Evolutionary conservation across 2,888 invertebrate genomes (phyloP).

Genomic region (Pollenia amentaria): DNA sequence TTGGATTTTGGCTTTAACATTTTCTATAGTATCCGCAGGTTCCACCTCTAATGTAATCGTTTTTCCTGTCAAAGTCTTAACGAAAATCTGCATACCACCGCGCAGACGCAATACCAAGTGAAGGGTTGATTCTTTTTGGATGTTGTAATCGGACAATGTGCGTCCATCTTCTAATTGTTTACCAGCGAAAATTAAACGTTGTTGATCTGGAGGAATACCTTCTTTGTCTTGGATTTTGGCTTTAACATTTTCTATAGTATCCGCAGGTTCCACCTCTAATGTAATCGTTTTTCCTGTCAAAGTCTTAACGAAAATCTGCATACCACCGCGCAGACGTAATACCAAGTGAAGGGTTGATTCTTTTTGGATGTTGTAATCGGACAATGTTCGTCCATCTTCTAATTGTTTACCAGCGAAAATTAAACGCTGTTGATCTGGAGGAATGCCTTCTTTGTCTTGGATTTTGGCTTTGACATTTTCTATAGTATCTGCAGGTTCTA

Average conservation of each 20-base stretch:
- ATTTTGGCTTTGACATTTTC: conserved; percentile 81
- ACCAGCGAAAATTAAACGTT: conserved; percentile 76
- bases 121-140: conserved; percentile 75
- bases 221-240: conserved; percentile 77
- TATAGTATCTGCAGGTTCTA: conserved; percentile 79
- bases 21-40: conserved; percentile 75
- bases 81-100: conserved; percentile 76
- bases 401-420: conserved; percentile 81
- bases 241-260: conserved; percentile 75
- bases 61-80: conserved; percentile 75
- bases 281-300: conserved; percentile 75
- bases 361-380: conserved; percentile 81
- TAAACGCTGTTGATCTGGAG: conserved; percentile 81
- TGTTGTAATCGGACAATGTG: conserved; percentile 75
- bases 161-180: conserved; percentile 76
- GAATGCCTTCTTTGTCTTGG: conserved; percentile 81
- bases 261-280: conserved; percentile 73
- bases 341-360: conserved; percentile 81
- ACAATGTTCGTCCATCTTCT: conserved; percentile 80
- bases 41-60: conserved; percentile 76
- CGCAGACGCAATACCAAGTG: conserved; percentile 75
- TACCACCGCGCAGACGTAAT: conserved; percentile 74
- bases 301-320: conserved; percentile 75
- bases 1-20: conserved; percentile 75
- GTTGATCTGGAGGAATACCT: conserved; percentile 76